Percentiles rank a stretch among this genome's conserved stretches.
These are phyloP conservation scores for Dromococcyx pavoninus DNA, from an alignment of 2,797 vertebrate species.

Conservation along the genomic window DNA sequence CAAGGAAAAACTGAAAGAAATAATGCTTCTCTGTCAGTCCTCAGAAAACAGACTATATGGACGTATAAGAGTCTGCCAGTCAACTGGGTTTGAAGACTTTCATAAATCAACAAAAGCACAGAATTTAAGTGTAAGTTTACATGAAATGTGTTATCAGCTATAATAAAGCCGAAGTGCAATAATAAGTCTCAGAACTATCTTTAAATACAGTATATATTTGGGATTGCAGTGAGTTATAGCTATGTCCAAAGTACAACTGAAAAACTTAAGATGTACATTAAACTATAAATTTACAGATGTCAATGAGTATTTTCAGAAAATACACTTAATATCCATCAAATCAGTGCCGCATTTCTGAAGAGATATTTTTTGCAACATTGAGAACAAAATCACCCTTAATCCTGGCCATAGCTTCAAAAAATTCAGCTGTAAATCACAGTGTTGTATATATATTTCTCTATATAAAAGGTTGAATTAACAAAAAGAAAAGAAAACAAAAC, in stretches of 20 bases:
- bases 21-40: not conserved
- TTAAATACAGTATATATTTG: not conserved
- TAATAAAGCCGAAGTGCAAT: not conserved
- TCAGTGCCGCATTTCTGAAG: not conserved
- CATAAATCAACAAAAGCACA: not conserved
- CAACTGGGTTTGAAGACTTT: not conserved
- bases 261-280: not conserved
- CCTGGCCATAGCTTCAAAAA: not conserved
- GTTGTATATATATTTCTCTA: not conserved
- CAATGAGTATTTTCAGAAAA: conserved; percentile 10
- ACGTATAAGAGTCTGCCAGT: not conserved
- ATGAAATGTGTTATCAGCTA: not conserved
- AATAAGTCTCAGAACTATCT: not conserved
- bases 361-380: not conserved
- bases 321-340: not conserved
- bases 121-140: not conserved
- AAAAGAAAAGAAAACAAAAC: not conserved
- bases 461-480: not conserved
- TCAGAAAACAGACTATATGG: not conserved
- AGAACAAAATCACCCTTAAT: not conserved
- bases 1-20: not conserved
- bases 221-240: not conserved
- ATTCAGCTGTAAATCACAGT: conserved; percentile 10
- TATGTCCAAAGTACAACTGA: not conserved
- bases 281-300: not conserved